Evolutionary conservation across 2,113 vertebrate species (phyloP).

Genomic region (Sceloporus undulatus): DNA sequence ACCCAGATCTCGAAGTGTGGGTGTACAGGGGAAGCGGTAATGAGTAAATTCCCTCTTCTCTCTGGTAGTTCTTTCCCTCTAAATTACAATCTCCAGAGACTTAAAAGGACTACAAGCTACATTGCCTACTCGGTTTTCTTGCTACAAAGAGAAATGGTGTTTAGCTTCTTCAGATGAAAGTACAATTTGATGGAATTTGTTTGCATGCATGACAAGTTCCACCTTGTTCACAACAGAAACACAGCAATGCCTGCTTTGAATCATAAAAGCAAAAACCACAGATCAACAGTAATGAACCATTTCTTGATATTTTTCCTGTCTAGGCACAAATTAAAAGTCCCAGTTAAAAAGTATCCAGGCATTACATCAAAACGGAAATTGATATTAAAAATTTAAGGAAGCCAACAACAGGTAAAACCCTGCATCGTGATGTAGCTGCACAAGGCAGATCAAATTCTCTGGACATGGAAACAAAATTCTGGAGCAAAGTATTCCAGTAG

Average conservation of each 20-base stretch:
- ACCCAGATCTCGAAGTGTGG: background rate
- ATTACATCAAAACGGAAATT: background rate
- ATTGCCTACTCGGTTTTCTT: background rate
- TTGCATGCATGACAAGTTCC: background rate
- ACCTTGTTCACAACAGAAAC: background rate
- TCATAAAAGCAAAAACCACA: background rate
- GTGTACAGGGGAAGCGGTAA: background rate
- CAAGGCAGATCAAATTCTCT: background rate
- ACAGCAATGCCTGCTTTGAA: background rate
- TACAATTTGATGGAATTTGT: background rate
- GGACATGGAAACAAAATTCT: background rate
- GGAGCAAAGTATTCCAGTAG: no score
- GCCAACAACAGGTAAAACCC: background rate
- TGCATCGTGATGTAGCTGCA: background rate
- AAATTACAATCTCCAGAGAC: background rate
- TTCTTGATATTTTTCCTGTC: background rate
- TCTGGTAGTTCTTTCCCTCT: background rate
- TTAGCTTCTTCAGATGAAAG: background rate
- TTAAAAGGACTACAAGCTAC: background rate
- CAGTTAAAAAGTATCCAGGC: background rate
- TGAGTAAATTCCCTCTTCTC: background rate
- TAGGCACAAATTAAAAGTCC: accelerated
- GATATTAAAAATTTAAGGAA: background rate
- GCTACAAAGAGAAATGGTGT: background rate
- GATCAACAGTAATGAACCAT: accelerated